Evolutionary conservation across 2,113 vertebrate species (phyloP).

Genomic region (Nerophis lumbriciformis): DNA sequence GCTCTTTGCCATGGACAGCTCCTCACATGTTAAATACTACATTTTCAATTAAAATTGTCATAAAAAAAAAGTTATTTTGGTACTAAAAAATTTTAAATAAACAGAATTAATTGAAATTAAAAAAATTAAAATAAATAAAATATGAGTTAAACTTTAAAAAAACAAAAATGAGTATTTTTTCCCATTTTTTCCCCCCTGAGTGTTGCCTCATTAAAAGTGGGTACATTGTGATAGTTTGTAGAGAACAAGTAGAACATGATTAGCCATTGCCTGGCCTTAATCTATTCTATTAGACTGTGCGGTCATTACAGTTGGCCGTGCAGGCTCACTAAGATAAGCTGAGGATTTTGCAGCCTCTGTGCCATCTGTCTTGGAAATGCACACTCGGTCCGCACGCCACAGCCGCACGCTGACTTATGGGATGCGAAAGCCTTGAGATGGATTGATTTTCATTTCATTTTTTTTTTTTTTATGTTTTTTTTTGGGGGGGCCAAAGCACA

Average conservation of each 20-base stretch:
- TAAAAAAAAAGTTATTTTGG: not conserved
- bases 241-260: conserved; percentile 1
- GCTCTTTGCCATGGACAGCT: conserved; percentile 1
- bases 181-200: too few relatives aligned
- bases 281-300: conserved; percentile 9
- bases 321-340: conserved; percentile 49
- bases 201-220: not conserved
- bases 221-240: not conserved
- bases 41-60: too few relatives aligned
- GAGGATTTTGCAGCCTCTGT: conserved; percentile 52
- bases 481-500: too few relatives aligned
- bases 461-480: not conserved
- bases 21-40: not conserved
- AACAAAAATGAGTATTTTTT: too few relatives aligned
- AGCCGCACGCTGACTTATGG: conserved; percentile 17
- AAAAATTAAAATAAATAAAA: too few relatives aligned
- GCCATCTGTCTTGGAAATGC: conserved; percentile 58
- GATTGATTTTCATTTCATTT: conserved; percentile 11
- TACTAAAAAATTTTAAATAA: not conserved
- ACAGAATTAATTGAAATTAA: too few relatives aligned
- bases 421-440: conserved; percentile 7
- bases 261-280: conserved; percentile 2
- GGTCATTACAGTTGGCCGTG: conserved; percentile 42
- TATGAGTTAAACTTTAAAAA: too few relatives aligned
- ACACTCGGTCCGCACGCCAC: not conserved